Evolutionary conservation across 2,113 vertebrate genomes (phyloP), one percentile per base, ranked within the genome.

Genomic region (Machaerirhynchus nigripectus): DNA sequence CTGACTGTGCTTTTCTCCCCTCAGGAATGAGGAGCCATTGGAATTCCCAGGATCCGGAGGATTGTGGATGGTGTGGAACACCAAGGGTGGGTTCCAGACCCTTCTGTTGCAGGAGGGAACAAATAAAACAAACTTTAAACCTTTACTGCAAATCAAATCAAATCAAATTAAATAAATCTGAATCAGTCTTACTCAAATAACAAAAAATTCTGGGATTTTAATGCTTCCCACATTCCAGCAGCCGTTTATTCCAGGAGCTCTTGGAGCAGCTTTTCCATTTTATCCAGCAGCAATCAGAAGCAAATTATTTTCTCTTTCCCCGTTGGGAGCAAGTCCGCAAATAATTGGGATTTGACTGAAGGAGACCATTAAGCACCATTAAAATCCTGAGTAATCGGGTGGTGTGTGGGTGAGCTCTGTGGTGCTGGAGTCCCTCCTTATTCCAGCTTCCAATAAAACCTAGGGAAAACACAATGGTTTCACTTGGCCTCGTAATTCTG

Each of bases 401-500:
- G 7, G n/a, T n/a, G 18, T 49, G 63, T 10, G 4, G 2, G 46
- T 28, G 71, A 49, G 47, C 24, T 67, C 40, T 1, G 0, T 9
- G 42, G 27, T 46, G 39, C 18, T 50, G n/a, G 3, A 1, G 7
- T 16, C 52, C 46, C 15, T 75, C 56, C 28, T 39, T 19, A 20
- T 40, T 13, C 53, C 53, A 84, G 2, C 27, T 52, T 13, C 37
- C 31, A 19, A 12, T 15, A 53, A 70, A 69, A 8, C 1, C 0
- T 7, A 44, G 13, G 31, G 16, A 49, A 78, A 87, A 37, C 12
- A 12, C 37, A 27, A 3, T 15, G 6, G 52, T 57, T 86, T 35
- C 13, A 13, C 39, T 44, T 0, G 1, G 31, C 20, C n/a, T 46
- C 9, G 1, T 6, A 3, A 23, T 35, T 70, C 39, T n/a, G 49